phyloP scores from a whole-genome alignment of 2,797 vertebrate species.

The Melanotaenia nigrans region DNA sequence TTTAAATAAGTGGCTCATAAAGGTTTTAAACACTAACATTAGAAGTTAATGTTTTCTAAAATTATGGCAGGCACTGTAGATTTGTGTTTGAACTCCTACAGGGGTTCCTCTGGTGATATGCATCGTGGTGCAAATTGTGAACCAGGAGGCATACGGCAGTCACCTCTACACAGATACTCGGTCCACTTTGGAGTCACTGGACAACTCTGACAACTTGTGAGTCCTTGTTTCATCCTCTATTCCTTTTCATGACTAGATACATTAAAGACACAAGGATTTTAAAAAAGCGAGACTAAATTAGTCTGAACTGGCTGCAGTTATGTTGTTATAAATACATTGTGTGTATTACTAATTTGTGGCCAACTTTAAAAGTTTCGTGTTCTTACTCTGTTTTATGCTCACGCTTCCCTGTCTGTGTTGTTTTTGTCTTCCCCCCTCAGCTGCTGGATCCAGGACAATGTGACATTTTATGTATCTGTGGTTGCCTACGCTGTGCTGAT shows the following conservation, averaged over 20 bases:
- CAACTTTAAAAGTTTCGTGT: no score
- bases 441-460: conserved; percentile 89
- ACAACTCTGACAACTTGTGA: conserved; percentile 83
- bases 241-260: background rate
- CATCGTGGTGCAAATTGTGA: conserved; percentile 79
- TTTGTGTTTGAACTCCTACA: conserved; percentile 42
- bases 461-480: conserved; percentile 87
- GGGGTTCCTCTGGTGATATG: conserved; percentile 84
- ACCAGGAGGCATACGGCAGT: conserved; percentile 84
- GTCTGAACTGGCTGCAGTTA: background rate
- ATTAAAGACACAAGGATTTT: background rate
- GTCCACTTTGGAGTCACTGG: conserved; percentile 23
- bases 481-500: conserved; percentile 86
- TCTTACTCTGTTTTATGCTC: no score
- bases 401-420: no score
- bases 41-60: background rate
- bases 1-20: background rate
- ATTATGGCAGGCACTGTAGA: background rate
- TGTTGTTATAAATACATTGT: no score
- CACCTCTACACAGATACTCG: conserved; percentile 36
- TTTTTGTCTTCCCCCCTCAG: conserved; percentile 66
- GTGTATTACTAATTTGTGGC: no score
- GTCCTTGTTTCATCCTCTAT: conserved; percentile 48
- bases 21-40: background rate
- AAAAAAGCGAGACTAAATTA: background rate